These are phyloP conservation scores for Stegodyphus dumicola DNA, from an alignment of 1,140 invertebrate genomes.

Conservation along the genomic window DNA sequence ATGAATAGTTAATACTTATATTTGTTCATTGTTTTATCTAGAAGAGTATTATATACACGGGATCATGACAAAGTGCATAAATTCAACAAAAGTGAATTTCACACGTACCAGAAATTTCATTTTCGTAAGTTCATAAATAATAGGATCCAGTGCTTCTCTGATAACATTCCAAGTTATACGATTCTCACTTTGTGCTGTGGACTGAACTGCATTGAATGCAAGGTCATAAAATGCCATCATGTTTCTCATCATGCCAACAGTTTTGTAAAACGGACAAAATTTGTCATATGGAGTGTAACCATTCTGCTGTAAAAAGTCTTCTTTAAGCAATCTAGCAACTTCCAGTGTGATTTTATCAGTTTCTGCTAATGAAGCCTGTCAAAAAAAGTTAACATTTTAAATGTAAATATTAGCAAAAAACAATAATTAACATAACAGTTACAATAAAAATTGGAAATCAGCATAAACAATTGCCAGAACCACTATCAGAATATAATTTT, in stretches of 20 bases:
- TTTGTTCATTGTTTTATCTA: not conserved
- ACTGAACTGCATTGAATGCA: conserved; percentile 96
- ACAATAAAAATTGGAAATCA: too few species aligned
- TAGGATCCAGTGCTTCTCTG: conserved; percentile 94
- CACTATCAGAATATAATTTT: too few species aligned
- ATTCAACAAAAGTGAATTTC: not conserved
- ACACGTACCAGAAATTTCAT: conserved; percentile 98
- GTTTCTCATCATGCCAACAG: conserved; percentile 97
- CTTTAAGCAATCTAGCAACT: conserved; percentile 97
- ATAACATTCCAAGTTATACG: conserved; percentile 99
- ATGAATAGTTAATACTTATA: not conserved
- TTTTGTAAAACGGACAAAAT: conserved; percentile 99
- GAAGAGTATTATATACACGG: not conserved
- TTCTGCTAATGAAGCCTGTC: conserved; percentile 91
- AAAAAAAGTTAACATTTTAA: not conserved
- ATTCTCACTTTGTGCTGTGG: conserved; percentile 98
- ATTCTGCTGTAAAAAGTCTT: conserved; percentile 99
- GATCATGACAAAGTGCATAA: not conserved
- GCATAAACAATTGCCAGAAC: too few species aligned
- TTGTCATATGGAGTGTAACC: conserved; percentile 96
- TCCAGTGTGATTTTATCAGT: conserved; percentile 99
- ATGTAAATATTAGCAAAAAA: too few species aligned
- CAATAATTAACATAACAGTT: too few species aligned
- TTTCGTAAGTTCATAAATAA: conserved; percentile 96
- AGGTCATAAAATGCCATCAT: conserved; percentile 99